Conservation (phyloP, 2,888 invertebrate genomes). For the Alloscopus bannaensis region DNA sequence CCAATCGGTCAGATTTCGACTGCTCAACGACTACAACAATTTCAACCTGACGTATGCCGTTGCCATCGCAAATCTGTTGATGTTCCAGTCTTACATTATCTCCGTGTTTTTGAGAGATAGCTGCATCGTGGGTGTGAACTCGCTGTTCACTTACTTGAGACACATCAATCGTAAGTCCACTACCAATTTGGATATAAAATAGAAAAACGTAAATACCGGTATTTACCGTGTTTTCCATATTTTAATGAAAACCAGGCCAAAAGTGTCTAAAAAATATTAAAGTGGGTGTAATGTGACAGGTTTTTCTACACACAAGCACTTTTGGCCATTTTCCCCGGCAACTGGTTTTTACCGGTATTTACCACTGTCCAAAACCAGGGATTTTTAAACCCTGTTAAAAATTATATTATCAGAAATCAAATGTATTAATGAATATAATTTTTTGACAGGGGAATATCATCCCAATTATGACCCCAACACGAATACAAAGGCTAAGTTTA, state of each 20-base stretch:
- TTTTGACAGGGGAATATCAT: background rate
- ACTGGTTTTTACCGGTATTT: too few species aligned
- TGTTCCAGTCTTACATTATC: background rate
- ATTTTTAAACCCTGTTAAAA: too few species aligned
- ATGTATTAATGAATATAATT: too few species aligned
- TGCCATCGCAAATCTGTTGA: background rate
- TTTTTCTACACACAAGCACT: too few species aligned
- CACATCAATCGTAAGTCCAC: background rate
- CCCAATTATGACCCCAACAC: slow-evolving; percentile 1
- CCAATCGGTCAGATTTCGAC: background rate
- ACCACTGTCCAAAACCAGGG: too few species aligned
- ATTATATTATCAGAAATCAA: too few species aligned
- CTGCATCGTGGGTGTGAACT: background rate
- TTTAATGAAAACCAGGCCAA: too few species aligned
- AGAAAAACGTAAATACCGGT: background rate
- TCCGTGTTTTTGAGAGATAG: background rate
- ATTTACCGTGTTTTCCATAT: background rate
- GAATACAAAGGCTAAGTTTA: background rate
- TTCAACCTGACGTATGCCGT: background rate
- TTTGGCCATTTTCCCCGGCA: too few species aligned
- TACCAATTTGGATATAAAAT: background rate
- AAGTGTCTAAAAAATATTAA: too few species aligned
- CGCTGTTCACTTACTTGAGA: background rate
- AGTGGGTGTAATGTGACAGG: too few species aligned
- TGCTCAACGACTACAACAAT: background rate